Percentiles rank a stretch among this genome's conserved stretches.
phyloP scores from a whole-genome alignment of 2,797 vertebrate species.

The Emydoidea blandingii region DNA sequence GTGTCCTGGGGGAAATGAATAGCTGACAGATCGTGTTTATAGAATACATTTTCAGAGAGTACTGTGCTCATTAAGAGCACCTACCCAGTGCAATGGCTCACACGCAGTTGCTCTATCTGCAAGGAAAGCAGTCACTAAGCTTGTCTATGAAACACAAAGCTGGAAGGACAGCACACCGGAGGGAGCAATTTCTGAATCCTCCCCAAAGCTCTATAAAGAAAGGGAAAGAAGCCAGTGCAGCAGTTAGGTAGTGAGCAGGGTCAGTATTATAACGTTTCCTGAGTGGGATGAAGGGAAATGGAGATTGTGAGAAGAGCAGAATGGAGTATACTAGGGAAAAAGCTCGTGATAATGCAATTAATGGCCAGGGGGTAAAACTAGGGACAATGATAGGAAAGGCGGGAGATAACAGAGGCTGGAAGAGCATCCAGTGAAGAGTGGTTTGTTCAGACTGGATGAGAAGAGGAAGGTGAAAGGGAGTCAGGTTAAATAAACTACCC shows the following conservation, averaged over 20 bases:
- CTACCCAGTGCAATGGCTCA: slow-evolving; percentile 4
- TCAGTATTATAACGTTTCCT: background rate
- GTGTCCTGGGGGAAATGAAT: slow-evolving; percentile 25
- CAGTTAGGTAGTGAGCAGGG: background rate
- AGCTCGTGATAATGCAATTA: background rate
- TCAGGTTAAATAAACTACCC: slow-evolving; percentile 20
- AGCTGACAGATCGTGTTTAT: slow-evolving; percentile 15
- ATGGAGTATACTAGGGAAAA: background rate
- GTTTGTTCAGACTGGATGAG: background rate
- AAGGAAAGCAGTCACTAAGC: slow-evolving; percentile 30
- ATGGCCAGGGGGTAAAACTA: background rate
- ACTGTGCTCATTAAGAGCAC: slow-evolving; percentile 13
- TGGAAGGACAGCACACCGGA: slow-evolving; percentile 12
- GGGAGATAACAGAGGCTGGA: slow-evolving; percentile 9
- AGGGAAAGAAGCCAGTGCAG: slow-evolving; percentile 7
- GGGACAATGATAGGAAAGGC: background rate
- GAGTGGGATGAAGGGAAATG: background rate
- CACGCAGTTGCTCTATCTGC: background rate
- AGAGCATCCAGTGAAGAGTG: background rate
- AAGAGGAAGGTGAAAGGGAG: background rate
- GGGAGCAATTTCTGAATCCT: background rate
- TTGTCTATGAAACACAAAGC: background rate
- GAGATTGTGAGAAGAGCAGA: background rate
- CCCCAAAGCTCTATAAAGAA: background rate
- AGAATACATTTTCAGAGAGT: slow-evolving; percentile 4